These are phyloP conservation scores for Acanthopleura granulata DNA, from an alignment of 2,888 invertebrate species.

Conservation along the genomic window DNA sequence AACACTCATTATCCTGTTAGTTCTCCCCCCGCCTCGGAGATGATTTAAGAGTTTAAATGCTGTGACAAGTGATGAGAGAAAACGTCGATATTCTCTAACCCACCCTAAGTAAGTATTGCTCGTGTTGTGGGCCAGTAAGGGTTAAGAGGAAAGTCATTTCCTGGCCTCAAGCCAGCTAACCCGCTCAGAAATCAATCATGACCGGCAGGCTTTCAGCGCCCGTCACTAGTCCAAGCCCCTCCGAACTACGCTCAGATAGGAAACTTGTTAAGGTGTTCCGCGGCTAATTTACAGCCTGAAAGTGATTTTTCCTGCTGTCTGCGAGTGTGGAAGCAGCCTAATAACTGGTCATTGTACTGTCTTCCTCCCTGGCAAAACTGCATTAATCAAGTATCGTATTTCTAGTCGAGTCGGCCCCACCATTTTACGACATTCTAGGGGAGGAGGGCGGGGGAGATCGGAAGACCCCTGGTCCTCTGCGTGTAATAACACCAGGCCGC, in stretches of 20 bases:
- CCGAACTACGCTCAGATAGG: background rate
- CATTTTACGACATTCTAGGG: slow-evolving; percentile 35
- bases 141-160: slow-evolving; percentile 5
- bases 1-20: background rate
- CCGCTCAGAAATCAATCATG: slow-evolving; percentile 10
- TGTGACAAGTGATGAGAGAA: background rate
- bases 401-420: slow-evolving; percentile 26
- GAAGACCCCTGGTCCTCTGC: slow-evolving; percentile 32
- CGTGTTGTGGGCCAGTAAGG: background rate
- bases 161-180: background rate
- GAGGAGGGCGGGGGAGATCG: slow-evolving; percentile 44
- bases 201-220: background rate
- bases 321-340: slow-evolving; percentile 18
- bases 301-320: slow-evolving; percentile 8
- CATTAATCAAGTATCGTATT: slow-evolving; percentile 32
- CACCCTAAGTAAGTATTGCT: background rate
- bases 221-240: background rate
- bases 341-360: slow-evolving; percentile 12
- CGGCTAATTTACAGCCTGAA: slow-evolving; percentile 3
- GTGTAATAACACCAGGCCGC: slow-evolving; percentile 31
- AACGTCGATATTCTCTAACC: background rate
- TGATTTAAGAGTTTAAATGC: background rate
- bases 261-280: slow-evolving; percentile 12
- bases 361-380: slow-evolving; percentile 23
- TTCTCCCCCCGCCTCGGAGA: background rate